phyloP scores from a whole-genome alignment of 2,797 vertebrate genomes.

The Coendou prehensilis region DNA sequence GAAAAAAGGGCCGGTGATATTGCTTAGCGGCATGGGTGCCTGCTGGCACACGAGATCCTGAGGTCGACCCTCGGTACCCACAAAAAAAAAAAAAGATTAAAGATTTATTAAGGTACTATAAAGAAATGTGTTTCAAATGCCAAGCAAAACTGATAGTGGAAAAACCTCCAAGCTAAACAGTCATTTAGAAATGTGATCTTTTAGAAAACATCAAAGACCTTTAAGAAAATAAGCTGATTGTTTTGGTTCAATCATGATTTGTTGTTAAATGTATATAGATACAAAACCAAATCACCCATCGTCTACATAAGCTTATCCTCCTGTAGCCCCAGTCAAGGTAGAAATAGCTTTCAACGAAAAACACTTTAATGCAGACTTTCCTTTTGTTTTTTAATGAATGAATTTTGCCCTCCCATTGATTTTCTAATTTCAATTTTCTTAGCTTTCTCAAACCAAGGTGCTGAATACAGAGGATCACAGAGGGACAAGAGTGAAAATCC shows the following conservation, averaged over 20 bases:
- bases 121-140: slow-evolving; percentile 69
- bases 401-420: not conserved
- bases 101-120: slow-evolving; percentile 66
- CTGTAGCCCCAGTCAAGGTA: not conserved
- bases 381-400: slow-evolving; percentile 43
- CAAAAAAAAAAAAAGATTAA: not conserved
- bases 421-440: slow-evolving; percentile 53
- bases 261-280: slow-evolving; percentile 3
- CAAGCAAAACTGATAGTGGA: slow-evolving; percentile 13
- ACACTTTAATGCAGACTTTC: not conserved
- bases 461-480: not conserved
- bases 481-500: not conserved
- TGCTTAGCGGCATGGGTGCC: too few relatives aligned
- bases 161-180: not conserved
- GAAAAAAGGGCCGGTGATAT: too few relatives aligned
- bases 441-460: not conserved
- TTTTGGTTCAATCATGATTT: slow-evolving; percentile 45
- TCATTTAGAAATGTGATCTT: slow-evolving; percentile 70
- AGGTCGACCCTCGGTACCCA: too few relatives aligned
- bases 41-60: too few relatives aligned
- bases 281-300: not conserved
- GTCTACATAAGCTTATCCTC: not conserved
- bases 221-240: slow-evolving; percentile 62
- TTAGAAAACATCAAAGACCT: slow-evolving; percentile 67
- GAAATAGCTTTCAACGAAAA: not conserved